These are phyloP conservation scores for Exocentrus adspersus DNA, from an alignment of 2,888 invertebrate species.

Conservation along the genomic window DNA sequence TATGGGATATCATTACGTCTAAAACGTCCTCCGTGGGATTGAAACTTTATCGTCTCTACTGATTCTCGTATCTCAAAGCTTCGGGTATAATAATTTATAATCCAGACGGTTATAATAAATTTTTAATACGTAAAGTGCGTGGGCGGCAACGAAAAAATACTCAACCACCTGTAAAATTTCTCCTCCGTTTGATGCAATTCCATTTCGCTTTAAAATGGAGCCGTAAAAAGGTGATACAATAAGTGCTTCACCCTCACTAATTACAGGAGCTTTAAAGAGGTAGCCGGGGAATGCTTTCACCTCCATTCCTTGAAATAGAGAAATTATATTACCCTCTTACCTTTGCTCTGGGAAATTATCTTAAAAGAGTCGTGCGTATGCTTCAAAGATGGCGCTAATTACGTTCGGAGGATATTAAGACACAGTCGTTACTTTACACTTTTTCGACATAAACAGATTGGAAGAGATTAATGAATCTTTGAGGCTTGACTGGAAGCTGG, in stretches of 20 bases:
- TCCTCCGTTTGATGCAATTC: not conserved
- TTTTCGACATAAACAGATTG: not conserved
- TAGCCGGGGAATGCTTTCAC: not conserved
- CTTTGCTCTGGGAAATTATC: not conserved
- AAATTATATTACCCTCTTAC: not conserved
- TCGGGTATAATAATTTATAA: too few relatives aligned
- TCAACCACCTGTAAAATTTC: too few relatives aligned
- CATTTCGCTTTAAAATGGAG: not conserved
- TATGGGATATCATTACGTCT: not conserved
- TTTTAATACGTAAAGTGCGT: too few relatives aligned
- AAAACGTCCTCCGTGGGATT: not conserved
- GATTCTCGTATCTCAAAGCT: not conserved
- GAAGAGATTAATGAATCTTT: not conserved
- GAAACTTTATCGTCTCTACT: not conserved
- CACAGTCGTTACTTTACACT: too few relatives aligned
- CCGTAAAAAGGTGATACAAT: not conserved
- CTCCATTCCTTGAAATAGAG: not conserved
- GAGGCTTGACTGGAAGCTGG: not conserved
- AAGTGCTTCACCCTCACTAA: slow-evolving; percentile 4
- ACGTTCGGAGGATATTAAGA: too few relatives aligned
- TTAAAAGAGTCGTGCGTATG: not conserved
- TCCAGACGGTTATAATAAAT: too few relatives aligned
- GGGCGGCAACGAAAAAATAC: too few relatives aligned
- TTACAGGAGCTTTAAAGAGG: not conserved
- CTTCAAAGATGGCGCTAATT: too few relatives aligned